Conservation (phyloP, 2,113 vertebrate genomes). For the Pelvicachromis taeniatus region DNA sequence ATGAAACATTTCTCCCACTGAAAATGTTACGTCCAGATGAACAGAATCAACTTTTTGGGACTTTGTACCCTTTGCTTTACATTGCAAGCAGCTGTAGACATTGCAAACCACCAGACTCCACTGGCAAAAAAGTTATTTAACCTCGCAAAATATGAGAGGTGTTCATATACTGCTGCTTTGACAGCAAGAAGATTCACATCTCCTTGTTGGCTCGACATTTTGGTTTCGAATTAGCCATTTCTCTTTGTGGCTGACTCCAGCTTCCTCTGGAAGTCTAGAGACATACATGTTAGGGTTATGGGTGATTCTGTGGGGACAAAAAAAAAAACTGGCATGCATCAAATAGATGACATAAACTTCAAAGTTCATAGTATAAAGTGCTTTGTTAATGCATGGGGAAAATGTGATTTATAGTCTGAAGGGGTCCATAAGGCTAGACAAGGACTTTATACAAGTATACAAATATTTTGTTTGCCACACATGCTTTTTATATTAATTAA, state of each 20-base stretch:
- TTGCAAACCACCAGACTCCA: not conserved
- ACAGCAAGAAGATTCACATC: not conserved
- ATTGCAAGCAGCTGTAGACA: not conserved
- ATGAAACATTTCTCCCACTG: no score
- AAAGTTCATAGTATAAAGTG: not conserved
- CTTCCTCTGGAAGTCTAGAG: not conserved
- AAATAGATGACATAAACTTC: not conserved
- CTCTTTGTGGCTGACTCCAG: not conserved
- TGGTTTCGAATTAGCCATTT: not conserved
- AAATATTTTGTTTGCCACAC: not conserved
- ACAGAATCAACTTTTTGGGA: no score
- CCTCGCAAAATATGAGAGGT: not conserved
- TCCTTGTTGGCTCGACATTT: not conserved
- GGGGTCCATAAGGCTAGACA: not conserved
- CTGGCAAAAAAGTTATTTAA: not conserved
- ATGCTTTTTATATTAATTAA: not conserved
- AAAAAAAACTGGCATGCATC: not conserved
- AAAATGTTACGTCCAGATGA: no score
- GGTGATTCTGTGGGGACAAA: not conserved
- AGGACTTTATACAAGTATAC: not conserved
- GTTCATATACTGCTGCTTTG: not conserved
- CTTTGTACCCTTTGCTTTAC: not conserved
- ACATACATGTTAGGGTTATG: not conserved
- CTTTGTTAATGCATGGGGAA: not conserved
- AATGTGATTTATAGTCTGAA: not conserved